phyloP scores from a whole-genome alignment of 2,797 vertebrate species.

The Galaxias olidus region DNA sequence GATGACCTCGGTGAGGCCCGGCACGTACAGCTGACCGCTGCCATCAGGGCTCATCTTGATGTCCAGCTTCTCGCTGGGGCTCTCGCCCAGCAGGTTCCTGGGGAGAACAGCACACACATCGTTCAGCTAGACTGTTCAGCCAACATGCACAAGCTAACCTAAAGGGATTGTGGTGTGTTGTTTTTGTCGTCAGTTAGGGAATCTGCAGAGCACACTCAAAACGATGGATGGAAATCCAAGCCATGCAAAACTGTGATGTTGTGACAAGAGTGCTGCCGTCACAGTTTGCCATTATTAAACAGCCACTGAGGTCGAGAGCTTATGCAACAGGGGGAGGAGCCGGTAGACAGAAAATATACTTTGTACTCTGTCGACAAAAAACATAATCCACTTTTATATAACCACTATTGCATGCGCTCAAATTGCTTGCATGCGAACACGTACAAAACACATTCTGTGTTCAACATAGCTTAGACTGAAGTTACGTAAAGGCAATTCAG shows the following conservation, averaged over 20 bases:
- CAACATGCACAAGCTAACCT: neutral
- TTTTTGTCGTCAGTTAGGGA: too few relatives aligned
- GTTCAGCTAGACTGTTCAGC: neutral
- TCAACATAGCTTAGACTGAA: neutral
- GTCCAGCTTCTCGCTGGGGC: conserved; percentile 88
- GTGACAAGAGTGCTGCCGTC: neutral
- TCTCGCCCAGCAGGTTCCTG: conserved; percentile 91
- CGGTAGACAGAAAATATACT: conserved; percentile 1
- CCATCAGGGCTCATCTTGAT: conserved; percentile 93
- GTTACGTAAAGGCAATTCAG: conserved; percentile 21
- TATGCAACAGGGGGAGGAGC: conserved; percentile 30
- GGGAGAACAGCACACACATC: neutral
- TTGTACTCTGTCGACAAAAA: conserved; percentile 14
- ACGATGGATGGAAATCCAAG: too few relatives aligned
- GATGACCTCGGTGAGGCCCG: conserved; percentile 83
- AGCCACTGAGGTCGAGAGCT: conserved; percentile 32
- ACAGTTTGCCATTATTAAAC: neutral
- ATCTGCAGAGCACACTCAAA: too few relatives aligned
- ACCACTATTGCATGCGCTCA: conserved; percentile 3
- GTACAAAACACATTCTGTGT: neutral
- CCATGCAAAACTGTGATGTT: too few relatives aligned
- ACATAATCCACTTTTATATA: conserved; percentile 40
- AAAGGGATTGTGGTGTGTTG: too few relatives aligned
- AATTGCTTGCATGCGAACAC: conserved; percentile 6
- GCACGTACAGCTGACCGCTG: conserved; percentile 93